These are phyloP conservation scores for Microtus montanus DNA, from an alignment of 2,113 vertebrate genomes.

Conservation along the genomic window DNA sequence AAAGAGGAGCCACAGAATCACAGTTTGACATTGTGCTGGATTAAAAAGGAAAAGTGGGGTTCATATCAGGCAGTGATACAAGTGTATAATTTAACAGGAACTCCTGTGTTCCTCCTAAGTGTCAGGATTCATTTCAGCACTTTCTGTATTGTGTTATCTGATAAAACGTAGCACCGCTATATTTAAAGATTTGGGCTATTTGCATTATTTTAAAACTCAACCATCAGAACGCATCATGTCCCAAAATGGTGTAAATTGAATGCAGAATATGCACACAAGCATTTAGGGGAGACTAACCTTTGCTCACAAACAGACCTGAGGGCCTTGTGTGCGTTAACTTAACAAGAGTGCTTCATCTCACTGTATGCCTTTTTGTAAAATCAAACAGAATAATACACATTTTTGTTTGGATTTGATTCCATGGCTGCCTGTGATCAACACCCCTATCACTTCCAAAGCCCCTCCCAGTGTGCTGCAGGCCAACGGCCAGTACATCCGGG, in stretches of 20 bases:
- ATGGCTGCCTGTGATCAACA: neutral
- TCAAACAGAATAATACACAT: neutral
- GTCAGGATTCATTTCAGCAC: slow-evolving; percentile 68
- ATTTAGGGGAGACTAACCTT: neutral
- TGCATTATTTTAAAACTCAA: slow-evolving; percentile 74
- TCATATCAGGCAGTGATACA: slow-evolving; percentile 81
- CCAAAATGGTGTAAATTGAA: slow-evolving; percentile 59
- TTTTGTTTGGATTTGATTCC: slow-evolving; percentile 27
- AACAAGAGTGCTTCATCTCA: slow-evolving; percentile 17
- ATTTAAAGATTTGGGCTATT: slow-evolving; percentile 81
- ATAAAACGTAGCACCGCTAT: slow-evolving; percentile 80
- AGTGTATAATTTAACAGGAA: slow-evolving; percentile 70
- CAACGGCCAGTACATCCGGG: neutral
- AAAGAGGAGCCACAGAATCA: slow-evolving; percentile 79
- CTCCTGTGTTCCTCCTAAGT: slow-evolving; percentile 65
- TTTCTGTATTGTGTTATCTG: slow-evolving; percentile 73
- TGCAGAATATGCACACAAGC: too few species aligned
- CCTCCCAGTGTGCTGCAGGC: neutral
- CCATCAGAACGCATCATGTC: slow-evolving; percentile 77
- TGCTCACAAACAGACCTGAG: slow-evolving; percentile 29
- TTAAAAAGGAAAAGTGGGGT: slow-evolving; percentile 74
- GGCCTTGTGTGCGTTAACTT: neutral
- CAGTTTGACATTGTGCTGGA: slow-evolving; percentile 80
- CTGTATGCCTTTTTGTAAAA: slow-evolving; percentile 64
- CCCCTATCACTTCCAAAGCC: neutral